Conservation (phyloP, 2,113 vertebrate species). For the Cisticola juncidis region DNA sequence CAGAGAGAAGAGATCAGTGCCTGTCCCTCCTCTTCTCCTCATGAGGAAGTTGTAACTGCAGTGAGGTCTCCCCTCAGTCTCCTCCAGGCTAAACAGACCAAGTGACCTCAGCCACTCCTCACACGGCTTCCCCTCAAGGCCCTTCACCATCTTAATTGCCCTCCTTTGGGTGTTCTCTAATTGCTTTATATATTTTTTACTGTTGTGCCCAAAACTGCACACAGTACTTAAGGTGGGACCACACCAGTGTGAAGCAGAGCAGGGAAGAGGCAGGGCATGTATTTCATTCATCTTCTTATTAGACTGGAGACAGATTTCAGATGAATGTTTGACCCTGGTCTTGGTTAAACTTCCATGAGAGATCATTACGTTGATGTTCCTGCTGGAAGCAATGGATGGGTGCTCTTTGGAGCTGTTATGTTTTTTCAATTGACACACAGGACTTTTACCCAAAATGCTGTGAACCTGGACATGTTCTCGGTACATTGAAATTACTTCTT, state of each 20-base stretch:
- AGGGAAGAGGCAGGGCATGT: background rate
- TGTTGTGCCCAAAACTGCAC: background rate
- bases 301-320: background rate
- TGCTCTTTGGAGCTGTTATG: background rate
- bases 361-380: background rate
- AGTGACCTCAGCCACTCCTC: background rate
- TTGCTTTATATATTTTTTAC: background rate
- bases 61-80: background rate
- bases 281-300: background rate
- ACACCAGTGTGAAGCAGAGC: background rate
- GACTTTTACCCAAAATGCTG: background rate
- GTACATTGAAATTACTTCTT: background rate
- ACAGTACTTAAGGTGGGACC: background rate
- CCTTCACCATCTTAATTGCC: background rate
- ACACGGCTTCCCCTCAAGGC: accelerated
- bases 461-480: background rate
- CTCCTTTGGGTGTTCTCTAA: background rate
- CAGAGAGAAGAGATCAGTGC: background rate
- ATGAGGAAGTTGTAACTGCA: background rate
- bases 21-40: background rate
- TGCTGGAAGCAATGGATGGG: background rate
- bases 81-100: background rate
- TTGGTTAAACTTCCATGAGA: background rate
- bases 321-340: background rate
- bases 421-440: background rate